phyloP scores from a whole-genome alignment of 2,113 vertebrate species.

The Aptenodytes forsteri region DNA sequence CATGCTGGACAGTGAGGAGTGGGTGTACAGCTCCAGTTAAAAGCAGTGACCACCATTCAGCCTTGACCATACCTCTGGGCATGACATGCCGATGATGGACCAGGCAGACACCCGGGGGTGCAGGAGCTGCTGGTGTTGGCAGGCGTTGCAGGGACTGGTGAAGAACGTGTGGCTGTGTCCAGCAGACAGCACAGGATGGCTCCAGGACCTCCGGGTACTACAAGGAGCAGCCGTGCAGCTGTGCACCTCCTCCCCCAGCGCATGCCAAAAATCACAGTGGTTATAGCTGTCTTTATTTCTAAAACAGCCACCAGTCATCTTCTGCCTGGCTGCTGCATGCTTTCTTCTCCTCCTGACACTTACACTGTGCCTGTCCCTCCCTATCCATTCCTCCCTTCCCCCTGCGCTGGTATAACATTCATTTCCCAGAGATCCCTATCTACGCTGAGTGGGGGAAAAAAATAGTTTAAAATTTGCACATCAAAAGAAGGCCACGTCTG shows the following conservation, averaged over 20 bases:
- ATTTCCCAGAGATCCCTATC: conserved; percentile 37
- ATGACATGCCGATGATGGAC: rapidly evolving
- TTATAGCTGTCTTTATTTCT: not conserved
- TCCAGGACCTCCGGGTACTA: not conserved
- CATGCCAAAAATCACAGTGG: too few relatives aligned
- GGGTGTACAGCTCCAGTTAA: not conserved
- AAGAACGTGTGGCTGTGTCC: too few relatives aligned
- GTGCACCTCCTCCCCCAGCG: not conserved
- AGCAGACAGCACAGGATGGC: rapidly evolving
- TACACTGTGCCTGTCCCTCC: not conserved
- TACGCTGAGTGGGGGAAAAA: not conserved
- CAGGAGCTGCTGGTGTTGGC: not conserved
- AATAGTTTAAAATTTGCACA: conserved; percentile 46
- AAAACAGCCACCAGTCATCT: not conserved
- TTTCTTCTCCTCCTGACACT: not conserved
- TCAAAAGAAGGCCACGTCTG: conserved; percentile 44
- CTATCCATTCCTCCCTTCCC: not conserved
- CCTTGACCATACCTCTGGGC: not conserved
- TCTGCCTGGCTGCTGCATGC: not conserved
- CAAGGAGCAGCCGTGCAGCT: not conserved
- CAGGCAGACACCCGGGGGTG: rapidly evolving
- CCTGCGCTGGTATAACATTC: not conserved
- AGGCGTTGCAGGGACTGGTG: rapidly evolving
- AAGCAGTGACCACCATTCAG: not conserved
- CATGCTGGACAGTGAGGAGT: not conserved